A percentile compares a stretch with the other conserved stretches of the same genome.
Evolutionary conservation across 2,888 invertebrate species (phyloP).

Genomic region (Sarcophaga variegata): DNA sequence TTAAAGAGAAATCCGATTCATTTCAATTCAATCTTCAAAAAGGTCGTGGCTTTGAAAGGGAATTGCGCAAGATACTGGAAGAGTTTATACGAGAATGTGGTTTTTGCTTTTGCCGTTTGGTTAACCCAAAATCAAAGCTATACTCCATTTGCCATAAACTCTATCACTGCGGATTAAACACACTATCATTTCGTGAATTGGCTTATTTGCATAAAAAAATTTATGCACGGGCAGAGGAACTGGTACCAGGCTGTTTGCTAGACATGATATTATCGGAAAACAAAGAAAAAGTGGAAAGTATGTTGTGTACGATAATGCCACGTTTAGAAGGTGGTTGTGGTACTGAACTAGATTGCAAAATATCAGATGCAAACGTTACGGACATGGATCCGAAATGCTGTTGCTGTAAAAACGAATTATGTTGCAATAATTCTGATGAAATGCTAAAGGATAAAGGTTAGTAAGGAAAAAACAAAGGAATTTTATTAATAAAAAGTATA

Average conservation of each 20-base stretch:
- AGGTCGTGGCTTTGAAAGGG: conserved; percentile 75
- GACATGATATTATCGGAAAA: conserved; percentile 74
- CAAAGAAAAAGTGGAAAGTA: conserved; percentile 41
- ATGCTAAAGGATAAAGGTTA: conserved; percentile 77
- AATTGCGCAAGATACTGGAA: conserved; percentile 76
- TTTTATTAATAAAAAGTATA: neutral
- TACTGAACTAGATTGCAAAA: conserved; percentile 25
- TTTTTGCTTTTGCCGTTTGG: conserved; percentile 76
- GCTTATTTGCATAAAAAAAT: conserved; percentile 78
- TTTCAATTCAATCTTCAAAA: conserved; percentile 73
- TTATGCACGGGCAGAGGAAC: conserved; percentile 75
- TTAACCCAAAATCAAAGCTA: conserved; percentile 75
- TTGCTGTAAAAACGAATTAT: conserved; percentile 75
- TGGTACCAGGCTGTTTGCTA: conserved; percentile 76
- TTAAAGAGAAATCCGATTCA: conserved; percentile 72
- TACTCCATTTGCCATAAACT: conserved; percentile 78
- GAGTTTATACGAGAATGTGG: conserved; percentile 77
- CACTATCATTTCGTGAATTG: conserved; percentile 76
- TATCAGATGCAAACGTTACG: conserved; percentile 17
- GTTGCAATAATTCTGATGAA: conserved; percentile 76
- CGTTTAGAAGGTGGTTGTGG: neutral
- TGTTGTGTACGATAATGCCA: conserved; percentile 15
- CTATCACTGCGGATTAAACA: conserved; percentile 76
- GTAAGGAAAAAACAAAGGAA: conserved; percentile 5
- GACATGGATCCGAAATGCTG: conserved; percentile 74